Percentiles rank a stretch among this genome's conserved stretches.
Evolutionary conservation across 2,797 vertebrate species (phyloP).

Genomic region (Rhynchotus rufescens): DNA sequence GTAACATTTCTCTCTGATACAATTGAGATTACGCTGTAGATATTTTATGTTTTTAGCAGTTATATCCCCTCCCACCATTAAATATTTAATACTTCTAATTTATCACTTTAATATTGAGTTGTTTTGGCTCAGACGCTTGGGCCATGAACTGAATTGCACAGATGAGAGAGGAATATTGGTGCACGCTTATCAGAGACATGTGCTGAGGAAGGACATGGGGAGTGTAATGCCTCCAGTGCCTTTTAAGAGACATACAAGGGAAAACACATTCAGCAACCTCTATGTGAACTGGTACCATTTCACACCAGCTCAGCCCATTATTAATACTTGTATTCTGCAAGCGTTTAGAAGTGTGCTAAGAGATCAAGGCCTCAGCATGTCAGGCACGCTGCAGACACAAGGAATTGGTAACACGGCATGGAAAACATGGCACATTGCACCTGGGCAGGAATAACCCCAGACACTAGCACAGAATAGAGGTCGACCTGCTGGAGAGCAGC

Average conservation of each 20-base stretch:
- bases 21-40: conserved; percentile 46
- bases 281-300: background rate
- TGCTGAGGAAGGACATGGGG: fast-evolving
- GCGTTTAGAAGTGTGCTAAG: background rate
- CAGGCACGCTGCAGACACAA: background rate
- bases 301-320: background rate
- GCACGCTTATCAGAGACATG: background rate
- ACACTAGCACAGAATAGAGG: too few species aligned
- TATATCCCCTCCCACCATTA: conserved; percentile 36
- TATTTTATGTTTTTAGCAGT: conserved; percentile 52
- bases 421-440: background rate
- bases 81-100: conserved; percentile 72
- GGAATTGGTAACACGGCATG: background rate
- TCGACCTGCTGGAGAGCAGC: too few species aligned
- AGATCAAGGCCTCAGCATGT: background rate
- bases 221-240: background rate
- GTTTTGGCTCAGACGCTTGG: background rate
- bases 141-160: background rate
- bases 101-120: conserved; percentile 61
- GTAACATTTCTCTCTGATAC: conserved; percentile 22
- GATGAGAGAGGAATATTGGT: background rate
- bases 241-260: background rate
- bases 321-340: background rate
- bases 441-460: too few species aligned
- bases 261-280: background rate